These are phyloP conservation scores for Eueides isabella DNA, from an alignment of 1,140 invertebrate species.

Conservation along the genomic window DNA sequence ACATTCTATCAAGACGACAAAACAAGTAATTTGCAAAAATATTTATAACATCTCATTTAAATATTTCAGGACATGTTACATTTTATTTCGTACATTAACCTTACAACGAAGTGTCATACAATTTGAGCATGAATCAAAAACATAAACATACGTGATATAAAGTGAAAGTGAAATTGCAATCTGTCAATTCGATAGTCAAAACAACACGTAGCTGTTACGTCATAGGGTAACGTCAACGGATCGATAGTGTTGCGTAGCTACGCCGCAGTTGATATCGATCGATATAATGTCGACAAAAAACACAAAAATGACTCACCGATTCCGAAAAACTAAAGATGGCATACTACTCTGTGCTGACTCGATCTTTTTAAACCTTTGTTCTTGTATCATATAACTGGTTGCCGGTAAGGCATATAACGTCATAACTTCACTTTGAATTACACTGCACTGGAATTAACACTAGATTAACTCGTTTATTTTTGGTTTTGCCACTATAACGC, in stretches of 20 bases:
- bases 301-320: constrained; percentile 65
- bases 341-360: constrained; percentile 67
- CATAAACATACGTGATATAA: constrained; percentile 16
- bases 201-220: constrained; percentile 44
- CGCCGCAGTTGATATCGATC: constrained; percentile 55
- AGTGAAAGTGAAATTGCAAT: constrained; percentile 36
- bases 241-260: constrained; percentile 47
- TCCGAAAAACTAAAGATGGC: constrained; percentile 77
- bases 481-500: constrained; percentile 57
- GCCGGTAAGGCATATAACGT: constrained; percentile 76
- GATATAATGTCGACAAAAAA: constrained; percentile 31
- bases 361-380: constrained; percentile 72
- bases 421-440: constrained; percentile 73
- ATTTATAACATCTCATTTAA: constrained; percentile 2
- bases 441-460: constrained; percentile 62
- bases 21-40: not conserved
- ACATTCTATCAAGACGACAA: not conserved
- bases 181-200: constrained; percentile 40
- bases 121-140: constrained; percentile 7
- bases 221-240: constrained; percentile 43
- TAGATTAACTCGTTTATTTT: constrained; percentile 57
- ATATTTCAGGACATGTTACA: not conserved
- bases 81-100: not conserved
- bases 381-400: constrained; percentile 74
- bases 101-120: not conserved